Percentiles rank a stretch among this genome's conserved stretches.
phyloP scores from a whole-genome alignment of 2,113 vertebrate species.

The Mesitornis unicolor region DNA sequence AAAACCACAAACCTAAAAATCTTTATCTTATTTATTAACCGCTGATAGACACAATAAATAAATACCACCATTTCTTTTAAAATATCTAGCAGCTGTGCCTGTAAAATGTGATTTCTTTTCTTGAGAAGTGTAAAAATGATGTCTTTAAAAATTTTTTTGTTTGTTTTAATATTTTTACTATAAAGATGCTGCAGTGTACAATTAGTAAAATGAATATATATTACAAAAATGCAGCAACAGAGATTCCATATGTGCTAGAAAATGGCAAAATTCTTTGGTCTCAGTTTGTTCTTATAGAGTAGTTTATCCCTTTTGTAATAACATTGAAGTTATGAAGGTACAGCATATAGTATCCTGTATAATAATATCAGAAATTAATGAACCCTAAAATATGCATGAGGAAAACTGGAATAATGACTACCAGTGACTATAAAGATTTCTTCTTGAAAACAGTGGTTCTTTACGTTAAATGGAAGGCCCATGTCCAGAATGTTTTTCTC shows the following conservation, averaged over 20 bases:
- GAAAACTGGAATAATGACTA: neutral
- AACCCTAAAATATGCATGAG: neutral
- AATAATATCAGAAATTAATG: neutral
- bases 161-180: neutral
- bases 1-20: slow-evolving; percentile 8
- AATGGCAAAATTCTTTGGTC: neutral
- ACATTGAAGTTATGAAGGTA: neutral
- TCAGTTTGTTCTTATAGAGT: neutral
- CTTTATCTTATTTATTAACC: slow-evolving; percentile 7
- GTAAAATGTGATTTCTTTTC: neutral
- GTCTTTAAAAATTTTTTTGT: neutral
- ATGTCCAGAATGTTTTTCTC: neutral
- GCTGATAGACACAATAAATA: slow-evolving; percentile 7
- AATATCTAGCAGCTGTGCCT: neutral
- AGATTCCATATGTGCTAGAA: neutral
- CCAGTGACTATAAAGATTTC: neutral
- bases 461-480: neutral
- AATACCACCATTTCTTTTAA: neutral
- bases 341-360: neutral
- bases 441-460: neutral
- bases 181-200: neutral
- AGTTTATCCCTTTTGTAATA: neutral
- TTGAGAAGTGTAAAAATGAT: neutral
- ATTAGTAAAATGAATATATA: neutral
- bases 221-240: neutral